Evolutionary conservation across 2,113 vertebrate genomes (phyloP).

Genomic region (Muscicapa adusta): DNA sequence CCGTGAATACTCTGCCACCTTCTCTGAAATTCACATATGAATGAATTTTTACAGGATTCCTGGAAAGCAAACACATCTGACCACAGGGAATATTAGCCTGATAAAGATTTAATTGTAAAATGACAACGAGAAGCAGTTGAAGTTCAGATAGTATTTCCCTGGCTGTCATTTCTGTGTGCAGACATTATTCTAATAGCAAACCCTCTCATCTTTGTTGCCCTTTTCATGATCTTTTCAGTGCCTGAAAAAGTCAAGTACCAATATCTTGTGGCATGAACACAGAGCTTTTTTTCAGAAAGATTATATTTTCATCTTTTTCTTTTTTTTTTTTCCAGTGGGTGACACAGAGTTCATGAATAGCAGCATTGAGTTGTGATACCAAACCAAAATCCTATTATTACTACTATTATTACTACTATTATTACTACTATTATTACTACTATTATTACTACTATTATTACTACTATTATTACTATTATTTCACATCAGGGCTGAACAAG

Average conservation of each 20-base stretch:
- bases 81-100: neutral
- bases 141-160: neutral
- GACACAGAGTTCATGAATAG: neutral
- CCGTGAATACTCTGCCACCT: neutral
- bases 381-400: neutral
- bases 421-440: neutral
- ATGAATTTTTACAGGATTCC: constrained; percentile 4
- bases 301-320: neutral
- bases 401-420: neutral
- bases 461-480: neutral
- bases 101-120: constrained; percentile 45
- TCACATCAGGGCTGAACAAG: neutral
- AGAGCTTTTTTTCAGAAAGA: neutral
- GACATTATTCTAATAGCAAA: neutral
- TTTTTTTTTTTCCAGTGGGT: neutral
- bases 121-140: neutral
- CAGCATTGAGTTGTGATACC: neutral
- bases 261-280: neutral
- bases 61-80: constrained; percentile 7
- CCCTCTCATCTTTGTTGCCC: neutral
- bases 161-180: neutral
- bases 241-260: neutral
- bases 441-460: neutral
- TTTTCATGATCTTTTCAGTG: neutral
- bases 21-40: neutral